Conservation (phyloP, 1,140 invertebrate genomes). For the Saccostrea echinata region DNA sequence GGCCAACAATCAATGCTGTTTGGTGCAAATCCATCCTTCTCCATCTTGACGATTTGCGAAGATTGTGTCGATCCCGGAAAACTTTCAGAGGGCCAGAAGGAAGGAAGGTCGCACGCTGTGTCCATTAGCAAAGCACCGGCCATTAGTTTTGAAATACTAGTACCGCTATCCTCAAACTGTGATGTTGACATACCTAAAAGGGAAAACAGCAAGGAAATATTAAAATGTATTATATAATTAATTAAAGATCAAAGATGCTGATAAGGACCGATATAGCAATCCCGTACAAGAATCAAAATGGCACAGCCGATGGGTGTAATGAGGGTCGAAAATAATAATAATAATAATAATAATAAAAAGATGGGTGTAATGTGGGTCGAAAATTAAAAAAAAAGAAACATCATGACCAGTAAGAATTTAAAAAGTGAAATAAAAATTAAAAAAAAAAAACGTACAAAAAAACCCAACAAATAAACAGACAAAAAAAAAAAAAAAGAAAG, state of each 20-base stretch:
- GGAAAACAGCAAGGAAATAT: not conserved
- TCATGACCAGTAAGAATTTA: too few species aligned
- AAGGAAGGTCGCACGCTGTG: slow-evolving; percentile 45
- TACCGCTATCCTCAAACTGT: slow-evolving; percentile 54
- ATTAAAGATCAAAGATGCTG: slow-evolving; percentile 23
- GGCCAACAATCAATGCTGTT: slow-evolving; percentile 53
- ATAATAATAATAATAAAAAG: too few species aligned
- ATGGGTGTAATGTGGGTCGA: not conserved
- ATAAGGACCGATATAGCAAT: slow-evolving; percentile 13
- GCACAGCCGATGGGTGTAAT: not conserved
- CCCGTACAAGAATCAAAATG: not conserved
- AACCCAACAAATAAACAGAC: too few species aligned
- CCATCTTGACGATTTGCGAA: slow-evolving; percentile 50
- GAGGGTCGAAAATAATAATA: too few species aligned
- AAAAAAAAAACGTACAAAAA: too few species aligned
- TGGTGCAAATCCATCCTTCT: slow-evolving; percentile 47
- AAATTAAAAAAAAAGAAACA: too few species aligned
- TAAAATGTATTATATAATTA: not conserved
- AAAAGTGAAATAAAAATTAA: too few species aligned
- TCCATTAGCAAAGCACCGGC: slow-evolving; percentile 58
- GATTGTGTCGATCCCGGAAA: slow-evolving; percentile 34
- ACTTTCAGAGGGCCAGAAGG: slow-evolving; percentile 49
- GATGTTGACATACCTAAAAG: slow-evolving; percentile 54
- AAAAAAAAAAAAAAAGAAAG: too few species aligned
- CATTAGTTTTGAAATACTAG: slow-evolving; percentile 60